Evolutionary conservation across 2,113 vertebrate genomes (phyloP).

Genomic region (Crypturellus undulatus): DNA sequence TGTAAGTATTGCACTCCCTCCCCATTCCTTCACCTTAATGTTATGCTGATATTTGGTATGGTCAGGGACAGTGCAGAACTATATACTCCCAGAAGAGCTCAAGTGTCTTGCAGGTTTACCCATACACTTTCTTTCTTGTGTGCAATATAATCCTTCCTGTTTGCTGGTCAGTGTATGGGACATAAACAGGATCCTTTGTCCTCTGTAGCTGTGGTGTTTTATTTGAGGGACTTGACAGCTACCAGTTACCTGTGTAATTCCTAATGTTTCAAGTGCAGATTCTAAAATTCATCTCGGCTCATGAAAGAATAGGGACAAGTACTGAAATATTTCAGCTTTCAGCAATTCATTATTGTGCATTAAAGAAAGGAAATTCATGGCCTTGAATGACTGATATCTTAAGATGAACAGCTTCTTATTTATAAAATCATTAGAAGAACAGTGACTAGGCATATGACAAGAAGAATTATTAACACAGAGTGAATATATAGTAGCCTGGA

Average conservation of each 20-base stretch:
- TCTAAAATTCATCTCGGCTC: not conserved
- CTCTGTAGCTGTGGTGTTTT: not conserved
- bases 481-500: not conserved
- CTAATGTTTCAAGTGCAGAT: not conserved
- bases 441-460: fast-evolving
- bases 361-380: not conserved
- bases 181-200: not conserved
- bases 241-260: not conserved
- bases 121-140: not conserved
- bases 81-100: not conserved
- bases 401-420: not conserved
- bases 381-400: not conserved
- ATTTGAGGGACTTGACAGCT: not conserved
- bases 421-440: not conserved
- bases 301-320: not conserved
- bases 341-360: not conserved
- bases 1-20: not conserved
- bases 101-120: not conserved
- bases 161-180: not conserved
- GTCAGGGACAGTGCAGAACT: not conserved
- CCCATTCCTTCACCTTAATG: not conserved
- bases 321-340: not conserved
- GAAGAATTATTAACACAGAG: not conserved
- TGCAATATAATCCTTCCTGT: not conserved
- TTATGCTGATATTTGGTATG: not conserved